A percentile compares a stretch with the other conserved stretches of the same genome.
Evolutionary conservation across 2,888 invertebrate species (phyloP).

Genomic region (Atethmia centrago): DNA sequence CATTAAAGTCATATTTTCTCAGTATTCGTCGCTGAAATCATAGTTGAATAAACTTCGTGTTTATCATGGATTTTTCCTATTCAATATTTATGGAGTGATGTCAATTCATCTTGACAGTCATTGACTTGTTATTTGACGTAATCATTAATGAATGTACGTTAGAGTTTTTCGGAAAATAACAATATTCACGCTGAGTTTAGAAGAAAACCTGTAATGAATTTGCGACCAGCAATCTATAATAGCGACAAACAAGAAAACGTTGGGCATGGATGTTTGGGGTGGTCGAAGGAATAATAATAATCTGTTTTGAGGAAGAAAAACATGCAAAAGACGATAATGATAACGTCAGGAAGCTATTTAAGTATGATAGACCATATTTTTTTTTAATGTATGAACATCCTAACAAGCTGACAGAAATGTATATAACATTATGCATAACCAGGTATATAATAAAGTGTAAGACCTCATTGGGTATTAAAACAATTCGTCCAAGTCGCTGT

Average conservation of each 20-base stretch:
- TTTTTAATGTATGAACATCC: too few species aligned
- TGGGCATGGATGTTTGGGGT: not conserved
- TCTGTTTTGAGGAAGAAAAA: not conserved
- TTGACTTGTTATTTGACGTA: conserved; percentile 11
- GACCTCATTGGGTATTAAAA: too few species aligned
- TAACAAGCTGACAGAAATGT: too few species aligned
- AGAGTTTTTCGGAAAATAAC: not conserved
- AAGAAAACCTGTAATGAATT: not conserved
- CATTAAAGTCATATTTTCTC: not conserved
- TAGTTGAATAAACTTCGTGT: not conserved
- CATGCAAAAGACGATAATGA: too few species aligned
- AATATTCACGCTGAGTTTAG: not conserved
- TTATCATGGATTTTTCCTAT: not conserved
- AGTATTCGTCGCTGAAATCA: conserved; percentile 10
- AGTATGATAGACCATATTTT: too few species aligned
- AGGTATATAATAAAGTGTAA: too few species aligned
- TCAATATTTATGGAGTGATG: conserved; percentile 4
- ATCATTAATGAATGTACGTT: conserved; percentile 6
- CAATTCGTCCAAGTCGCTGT: too few species aligned
- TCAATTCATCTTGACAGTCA: not conserved
- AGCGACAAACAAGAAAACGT: not conserved
- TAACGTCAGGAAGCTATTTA: too few species aligned
- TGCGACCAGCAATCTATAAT: too few species aligned
- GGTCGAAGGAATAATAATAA: not conserved
- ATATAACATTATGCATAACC: too few species aligned